Evolutionary conservation across 53 echinoderm and acorn worm genomes (phyloP).

Genomic region (Paracentrotus lividus): DNA sequence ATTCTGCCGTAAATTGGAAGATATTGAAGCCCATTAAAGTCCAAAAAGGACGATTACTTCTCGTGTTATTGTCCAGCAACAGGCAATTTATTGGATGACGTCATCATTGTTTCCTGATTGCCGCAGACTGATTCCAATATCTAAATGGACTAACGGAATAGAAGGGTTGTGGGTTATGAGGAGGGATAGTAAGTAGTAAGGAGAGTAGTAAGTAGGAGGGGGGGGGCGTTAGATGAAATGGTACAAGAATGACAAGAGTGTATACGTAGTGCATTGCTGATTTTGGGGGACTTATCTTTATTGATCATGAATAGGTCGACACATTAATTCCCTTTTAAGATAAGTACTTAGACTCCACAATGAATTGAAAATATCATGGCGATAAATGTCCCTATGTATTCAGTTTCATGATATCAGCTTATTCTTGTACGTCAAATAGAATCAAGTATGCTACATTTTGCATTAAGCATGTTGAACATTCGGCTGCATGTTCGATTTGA

Average conservation of each 20-base stretch:
- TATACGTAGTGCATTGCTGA: not conserved
- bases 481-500: too few relatives aligned
- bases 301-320: too few relatives aligned
- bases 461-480: too few relatives aligned
- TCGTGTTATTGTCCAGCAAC: constrained; percentile 31
- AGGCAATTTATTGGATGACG: constrained; percentile 36
- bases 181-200: not conserved
- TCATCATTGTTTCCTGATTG: constrained; percentile 17
- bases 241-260: not conserved
- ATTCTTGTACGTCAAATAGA: too few relatives aligned
- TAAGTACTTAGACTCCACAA: too few relatives aligned
- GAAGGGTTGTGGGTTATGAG: not conserved
- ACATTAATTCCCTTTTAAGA: too few relatives aligned
- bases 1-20: constrained; percentile 5
- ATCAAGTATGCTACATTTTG: too few relatives aligned
- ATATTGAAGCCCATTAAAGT: constrained; percentile 19
- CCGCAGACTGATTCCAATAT: not conserved
- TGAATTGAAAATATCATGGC: too few relatives aligned
- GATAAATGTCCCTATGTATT: too few relatives aligned
- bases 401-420: too few relatives aligned
- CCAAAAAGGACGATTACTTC: not conserved
- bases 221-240: not conserved
- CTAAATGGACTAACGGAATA: not conserved
- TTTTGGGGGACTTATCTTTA: too few relatives aligned
- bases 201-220: not conserved